Percentiles rank a stretch among this genome's conserved stretches.
phyloP scores from a whole-genome alignment of 2,888 invertebrate species.

The Volucella inanis region DNA sequence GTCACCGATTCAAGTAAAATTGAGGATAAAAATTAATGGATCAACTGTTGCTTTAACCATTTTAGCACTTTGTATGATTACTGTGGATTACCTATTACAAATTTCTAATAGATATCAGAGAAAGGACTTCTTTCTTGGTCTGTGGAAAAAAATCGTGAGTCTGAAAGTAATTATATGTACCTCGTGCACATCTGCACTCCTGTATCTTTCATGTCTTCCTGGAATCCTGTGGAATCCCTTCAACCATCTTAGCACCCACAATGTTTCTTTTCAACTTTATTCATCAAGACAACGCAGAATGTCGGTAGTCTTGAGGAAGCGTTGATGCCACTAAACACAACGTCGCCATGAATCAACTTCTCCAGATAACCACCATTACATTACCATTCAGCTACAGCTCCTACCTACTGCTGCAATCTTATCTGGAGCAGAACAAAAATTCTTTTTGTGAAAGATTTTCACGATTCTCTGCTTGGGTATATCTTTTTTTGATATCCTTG shows the following conservation, averaged over 20 bases:
- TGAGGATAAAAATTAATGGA: no score
- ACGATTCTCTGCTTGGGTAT: slow-evolving; percentile 3
- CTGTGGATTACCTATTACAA: no score
- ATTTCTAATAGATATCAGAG: no score
- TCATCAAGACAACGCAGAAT: slow-evolving; percentile 33
- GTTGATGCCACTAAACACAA: slow-evolving; percentile 40
- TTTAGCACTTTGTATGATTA: no score
- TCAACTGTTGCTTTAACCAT: no score
- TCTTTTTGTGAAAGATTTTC: slow-evolving; percentile 37
- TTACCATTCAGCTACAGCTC: background rate
- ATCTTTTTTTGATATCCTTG: slow-evolving; percentile 2
- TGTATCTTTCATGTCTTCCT: no score
- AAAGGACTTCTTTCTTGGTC: no score
- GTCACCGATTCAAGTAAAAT: no score
- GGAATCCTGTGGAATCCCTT: no score
- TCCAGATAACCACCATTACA: slow-evolving; percentile 30
- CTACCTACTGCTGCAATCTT: slow-evolving; percentile 33
- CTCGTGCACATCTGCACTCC: no score
- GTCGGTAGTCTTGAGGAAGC: slow-evolving; percentile 19
- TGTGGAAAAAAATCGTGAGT: no score
- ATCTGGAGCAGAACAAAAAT: slow-evolving; percentile 62
- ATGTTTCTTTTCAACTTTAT: slow-evolving; percentile 9
- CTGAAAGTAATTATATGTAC: no score
- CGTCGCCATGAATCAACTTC: slow-evolving; percentile 57
- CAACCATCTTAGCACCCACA: background rate